These are phyloP conservation scores for Eupsilia transversa DNA, from an alignment of 2,888 invertebrate genomes.

Conservation along the genomic window DNA sequence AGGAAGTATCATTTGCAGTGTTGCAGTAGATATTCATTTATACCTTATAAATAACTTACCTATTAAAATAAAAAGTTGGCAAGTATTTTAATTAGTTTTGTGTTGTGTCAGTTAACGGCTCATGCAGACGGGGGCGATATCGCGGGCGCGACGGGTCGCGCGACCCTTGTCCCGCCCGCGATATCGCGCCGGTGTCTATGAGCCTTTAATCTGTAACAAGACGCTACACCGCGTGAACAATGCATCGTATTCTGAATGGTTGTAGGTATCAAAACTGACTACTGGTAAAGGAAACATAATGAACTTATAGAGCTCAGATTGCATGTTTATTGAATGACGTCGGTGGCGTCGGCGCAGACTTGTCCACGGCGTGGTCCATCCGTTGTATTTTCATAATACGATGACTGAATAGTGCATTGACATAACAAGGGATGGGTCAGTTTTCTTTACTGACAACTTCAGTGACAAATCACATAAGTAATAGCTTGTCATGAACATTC, in stretches of 20 bases:
- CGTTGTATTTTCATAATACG: constrained; percentile 69
- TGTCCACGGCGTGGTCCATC: constrained; percentile 57
- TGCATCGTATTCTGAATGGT: constrained; percentile 59
- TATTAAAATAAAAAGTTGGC: too few relatives aligned
- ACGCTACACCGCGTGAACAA: constrained; percentile 59
- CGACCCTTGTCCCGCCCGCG: too few relatives aligned
- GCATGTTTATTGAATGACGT: constrained; percentile 67
- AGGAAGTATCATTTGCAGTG: constrained; percentile 7
- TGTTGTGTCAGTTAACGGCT: too few relatives aligned
- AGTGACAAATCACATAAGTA: too few relatives aligned
- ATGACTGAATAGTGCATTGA: constrained; percentile 67
- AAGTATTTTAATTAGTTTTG: too few relatives aligned
- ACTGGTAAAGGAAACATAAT: constrained; percentile 65
- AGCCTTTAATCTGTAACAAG: constrained; percentile 57
- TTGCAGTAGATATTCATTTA: not conserved
- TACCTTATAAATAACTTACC: not conserved
- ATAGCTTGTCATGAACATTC: too few relatives aligned
- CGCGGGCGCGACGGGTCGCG: too few relatives aligned
- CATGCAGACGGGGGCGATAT: too few relatives aligned
- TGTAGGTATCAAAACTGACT: constrained; percentile 57
- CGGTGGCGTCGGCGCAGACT: constrained; percentile 33
- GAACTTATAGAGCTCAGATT: constrained; percentile 63
- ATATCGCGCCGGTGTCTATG: too few relatives aligned
- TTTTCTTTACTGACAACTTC: constrained; percentile 55
- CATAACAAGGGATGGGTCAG: constrained; percentile 63